These are phyloP conservation scores for Cyanoderma ruficeps DNA, from an alignment of 2,113 vertebrate genomes.

Conservation along the genomic window DNA sequence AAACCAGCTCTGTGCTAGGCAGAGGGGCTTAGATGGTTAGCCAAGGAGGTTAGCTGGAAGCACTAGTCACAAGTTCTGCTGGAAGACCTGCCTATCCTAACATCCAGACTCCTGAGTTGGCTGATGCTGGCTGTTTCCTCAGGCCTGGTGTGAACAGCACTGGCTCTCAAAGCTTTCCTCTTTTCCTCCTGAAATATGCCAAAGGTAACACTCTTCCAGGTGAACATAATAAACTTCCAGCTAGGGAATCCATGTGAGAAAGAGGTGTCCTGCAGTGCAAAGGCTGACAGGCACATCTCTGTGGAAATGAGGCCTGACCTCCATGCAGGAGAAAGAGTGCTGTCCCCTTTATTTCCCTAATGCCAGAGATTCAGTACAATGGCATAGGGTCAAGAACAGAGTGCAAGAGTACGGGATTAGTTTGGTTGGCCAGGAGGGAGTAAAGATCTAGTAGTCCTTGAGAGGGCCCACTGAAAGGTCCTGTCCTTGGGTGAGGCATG, in stretches of 20 bases:
- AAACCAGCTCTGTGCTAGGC: not conserved
- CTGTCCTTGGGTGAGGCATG: not conserved
- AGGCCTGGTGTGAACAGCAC: not conserved
- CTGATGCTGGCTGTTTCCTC: not conserved
- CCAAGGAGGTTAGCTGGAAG: not conserved
- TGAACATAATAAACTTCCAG: not conserved
- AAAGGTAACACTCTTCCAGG: not conserved
- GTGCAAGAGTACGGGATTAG: not conserved
- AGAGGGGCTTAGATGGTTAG: not conserved
- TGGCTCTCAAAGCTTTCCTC: not conserved
- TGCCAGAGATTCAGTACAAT: not conserved
- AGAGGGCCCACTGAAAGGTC: not conserved
- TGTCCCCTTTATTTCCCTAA: not conserved
- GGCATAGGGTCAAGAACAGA: not conserved
- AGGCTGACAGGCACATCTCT: not conserved
- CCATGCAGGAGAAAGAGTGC: accelerated
- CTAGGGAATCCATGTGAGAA: not conserved
- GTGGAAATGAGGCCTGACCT: not conserved
- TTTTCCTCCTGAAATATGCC: not conserved
- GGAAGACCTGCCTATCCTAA: not conserved
- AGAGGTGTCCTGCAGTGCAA: not conserved
- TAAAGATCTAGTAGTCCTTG: not conserved
- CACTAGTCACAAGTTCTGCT: not conserved
- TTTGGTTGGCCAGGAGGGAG: not conserved
- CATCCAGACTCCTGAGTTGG: not conserved